Conservation (phyloP, 2,113 vertebrate genomes). For the Strix uralensis region DNA sequence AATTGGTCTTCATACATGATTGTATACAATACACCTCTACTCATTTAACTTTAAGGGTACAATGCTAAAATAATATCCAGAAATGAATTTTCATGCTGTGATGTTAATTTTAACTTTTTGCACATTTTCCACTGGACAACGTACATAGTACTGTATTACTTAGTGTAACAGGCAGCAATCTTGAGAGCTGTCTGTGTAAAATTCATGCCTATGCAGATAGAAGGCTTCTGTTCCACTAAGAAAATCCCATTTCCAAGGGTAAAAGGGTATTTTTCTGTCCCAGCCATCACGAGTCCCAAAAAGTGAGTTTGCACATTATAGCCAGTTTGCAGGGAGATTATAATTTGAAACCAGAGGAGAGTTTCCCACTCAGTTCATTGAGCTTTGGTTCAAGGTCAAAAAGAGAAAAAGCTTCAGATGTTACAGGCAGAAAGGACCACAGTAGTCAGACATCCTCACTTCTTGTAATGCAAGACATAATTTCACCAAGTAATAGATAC, state of each 20-base stretch:
- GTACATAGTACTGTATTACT: background rate
- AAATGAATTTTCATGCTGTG: background rate
- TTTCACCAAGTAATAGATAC: background rate
- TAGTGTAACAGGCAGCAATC: background rate
- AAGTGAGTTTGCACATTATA: background rate
- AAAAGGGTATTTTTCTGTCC: background rate
- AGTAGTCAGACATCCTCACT: background rate
- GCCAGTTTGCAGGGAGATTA: background rate
- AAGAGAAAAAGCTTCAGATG: background rate
- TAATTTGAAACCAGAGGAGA: background rate
- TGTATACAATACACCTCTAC: background rate
- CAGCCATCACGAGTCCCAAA: background rate
- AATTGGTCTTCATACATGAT: background rate
- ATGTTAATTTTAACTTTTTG: background rate
- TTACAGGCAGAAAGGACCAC: background rate
- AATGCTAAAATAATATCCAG: background rate
- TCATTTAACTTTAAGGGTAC: background rate
- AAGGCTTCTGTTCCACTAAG: background rate
- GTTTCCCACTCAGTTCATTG: background rate
- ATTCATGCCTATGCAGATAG: background rate
- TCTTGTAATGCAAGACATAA: background rate
- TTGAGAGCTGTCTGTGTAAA: background rate
- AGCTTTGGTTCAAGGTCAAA: background rate
- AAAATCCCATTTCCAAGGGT: background rate
- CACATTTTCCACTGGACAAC: background rate